Conservation (phyloP, 2,888 invertebrate species). For the Ditylenchus weischeri region DNA sequence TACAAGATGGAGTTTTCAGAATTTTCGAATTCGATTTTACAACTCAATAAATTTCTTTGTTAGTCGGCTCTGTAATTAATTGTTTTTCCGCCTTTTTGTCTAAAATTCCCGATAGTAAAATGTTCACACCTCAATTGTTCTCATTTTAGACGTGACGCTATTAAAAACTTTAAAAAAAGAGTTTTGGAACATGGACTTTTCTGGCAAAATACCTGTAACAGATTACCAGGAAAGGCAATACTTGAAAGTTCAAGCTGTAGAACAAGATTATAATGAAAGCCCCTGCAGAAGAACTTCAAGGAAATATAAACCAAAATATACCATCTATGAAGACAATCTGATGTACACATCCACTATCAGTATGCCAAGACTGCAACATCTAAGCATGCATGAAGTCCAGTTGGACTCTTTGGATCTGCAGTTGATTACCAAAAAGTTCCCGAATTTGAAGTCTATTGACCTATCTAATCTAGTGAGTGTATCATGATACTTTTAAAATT, state of each 20-base stretch:
- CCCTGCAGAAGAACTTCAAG: no score
- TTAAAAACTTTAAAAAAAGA: not conserved
- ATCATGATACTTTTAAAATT: no score
- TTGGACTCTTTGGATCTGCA: not conserved
- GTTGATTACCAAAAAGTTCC: not conserved
- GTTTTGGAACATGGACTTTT: slow-evolving; percentile 5
- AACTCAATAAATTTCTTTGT: no score
- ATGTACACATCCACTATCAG: not conserved
- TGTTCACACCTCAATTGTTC: not conserved
- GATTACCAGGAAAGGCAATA: no score
- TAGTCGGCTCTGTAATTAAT: no score
- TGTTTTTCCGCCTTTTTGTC: no score
- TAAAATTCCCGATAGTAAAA: no score
- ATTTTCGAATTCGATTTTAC: no score
- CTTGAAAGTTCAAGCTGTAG: no score
- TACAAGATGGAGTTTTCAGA: no score
- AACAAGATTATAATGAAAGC: no score
- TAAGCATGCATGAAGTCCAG: not conserved
- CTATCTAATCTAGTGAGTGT: not conserved
- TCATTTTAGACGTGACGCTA: not conserved
- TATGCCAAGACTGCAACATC: not conserved
- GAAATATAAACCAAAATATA: no score
- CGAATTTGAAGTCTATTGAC: not conserved
- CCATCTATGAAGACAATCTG: not conserved
- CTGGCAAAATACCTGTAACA: not conserved